phyloP scores from a whole-genome alignment of 2,113 vertebrate genomes.

The Epinephelus lanceolatus region DNA sequence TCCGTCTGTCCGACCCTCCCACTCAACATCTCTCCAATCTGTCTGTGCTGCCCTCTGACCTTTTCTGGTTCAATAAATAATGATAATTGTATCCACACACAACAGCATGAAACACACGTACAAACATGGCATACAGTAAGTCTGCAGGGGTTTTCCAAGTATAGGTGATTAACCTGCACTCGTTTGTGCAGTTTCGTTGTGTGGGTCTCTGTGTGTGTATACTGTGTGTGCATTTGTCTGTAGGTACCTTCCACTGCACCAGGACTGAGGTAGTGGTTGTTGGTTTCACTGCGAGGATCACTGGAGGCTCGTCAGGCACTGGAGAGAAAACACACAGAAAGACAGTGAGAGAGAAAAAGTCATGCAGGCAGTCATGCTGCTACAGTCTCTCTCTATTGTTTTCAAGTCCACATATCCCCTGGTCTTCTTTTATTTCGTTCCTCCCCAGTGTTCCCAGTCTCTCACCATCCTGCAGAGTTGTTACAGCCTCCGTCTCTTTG shows the following conservation, averaged over 20 bases:
- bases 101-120: background rate
- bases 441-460: constrained; percentile 2
- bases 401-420: background rate
- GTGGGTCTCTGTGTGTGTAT: constrained; percentile 1
- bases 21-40: constrained; percentile 25
- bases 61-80: constrained; percentile 52
- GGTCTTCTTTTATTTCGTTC: constrained; percentile 8
- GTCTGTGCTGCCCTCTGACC: constrained; percentile 46
- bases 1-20: background rate
- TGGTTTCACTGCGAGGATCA: constrained; percentile 89
- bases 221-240: constrained; percentile 4
- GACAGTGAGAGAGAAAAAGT: constrained; percentile 4
- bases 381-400: background rate
- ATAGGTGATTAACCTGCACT: constrained; percentile 30
- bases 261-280: constrained; percentile 95
- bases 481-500: constrained; percentile 90
- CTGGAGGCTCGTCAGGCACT: constrained; percentile 95
- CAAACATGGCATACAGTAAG: background rate
- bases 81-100: constrained; percentile 35
- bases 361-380: background rate
- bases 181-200: constrained; percentile 8
- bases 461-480: constrained; percentile 97
- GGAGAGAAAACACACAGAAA: constrained; percentile 56
- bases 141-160: constrained; percentile 14
- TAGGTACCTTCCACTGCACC: constrained; percentile 94